These are phyloP conservation scores for Netelia fuscicornis DNA, from an alignment of 2,888 invertebrate genomes.

Conservation along the genomic window DNA sequence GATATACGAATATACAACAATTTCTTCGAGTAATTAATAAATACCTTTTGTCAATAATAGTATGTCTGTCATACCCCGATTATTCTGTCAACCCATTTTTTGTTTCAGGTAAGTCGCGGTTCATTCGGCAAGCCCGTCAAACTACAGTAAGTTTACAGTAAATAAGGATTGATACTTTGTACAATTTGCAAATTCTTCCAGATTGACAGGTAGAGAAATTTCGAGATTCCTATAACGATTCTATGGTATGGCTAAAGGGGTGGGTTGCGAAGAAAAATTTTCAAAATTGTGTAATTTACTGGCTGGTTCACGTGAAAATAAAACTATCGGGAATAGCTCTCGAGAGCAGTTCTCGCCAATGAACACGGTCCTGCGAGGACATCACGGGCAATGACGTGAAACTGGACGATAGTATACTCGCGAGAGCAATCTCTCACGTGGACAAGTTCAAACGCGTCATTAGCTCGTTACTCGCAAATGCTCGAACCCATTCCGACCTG, in stretches of 20 bases:
- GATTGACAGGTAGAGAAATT: neutral
- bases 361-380: no score
- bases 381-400: no score
- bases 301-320: no score
- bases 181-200: neutral
- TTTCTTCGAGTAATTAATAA: constrained; percentile 1
- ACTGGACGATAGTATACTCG: no score
- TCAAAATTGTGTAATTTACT: neutral
- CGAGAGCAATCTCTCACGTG: no score
- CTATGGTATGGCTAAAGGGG: neutral
- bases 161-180: neutral
- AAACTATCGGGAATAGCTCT: no score
- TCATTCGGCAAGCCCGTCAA: constrained; percentile 17
- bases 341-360: no score
- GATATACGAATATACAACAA: neutral
- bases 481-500: no score
- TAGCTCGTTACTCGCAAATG: no score
- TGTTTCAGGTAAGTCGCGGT: constrained; percentile 62
- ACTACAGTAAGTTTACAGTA: constrained; percentile 48
- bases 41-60: neutral
- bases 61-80: neutral
- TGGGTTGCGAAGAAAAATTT: neutral
- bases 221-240: neutral
- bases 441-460: no score
- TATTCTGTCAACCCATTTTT: constrained; percentile 9